Conservation (phyloP, 64 coral and sea anemone species). For the Orbicella faveolata region DNA sequence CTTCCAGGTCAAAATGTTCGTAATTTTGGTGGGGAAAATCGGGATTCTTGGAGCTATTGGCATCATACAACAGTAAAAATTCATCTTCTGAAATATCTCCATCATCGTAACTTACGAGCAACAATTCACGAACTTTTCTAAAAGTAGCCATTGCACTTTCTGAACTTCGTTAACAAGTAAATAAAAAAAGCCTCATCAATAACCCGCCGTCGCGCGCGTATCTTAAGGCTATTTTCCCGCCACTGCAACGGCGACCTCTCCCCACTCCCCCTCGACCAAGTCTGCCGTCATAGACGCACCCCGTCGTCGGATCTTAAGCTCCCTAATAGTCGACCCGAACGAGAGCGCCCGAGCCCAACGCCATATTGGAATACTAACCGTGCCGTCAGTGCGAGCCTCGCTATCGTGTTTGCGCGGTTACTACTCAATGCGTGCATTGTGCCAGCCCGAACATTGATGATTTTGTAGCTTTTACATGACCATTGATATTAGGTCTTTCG, state of each 20-base stretch:
- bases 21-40: constrained; percentile 3
- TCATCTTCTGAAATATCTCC: constrained; percentile 32
- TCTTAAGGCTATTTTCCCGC: constrained; percentile 36
- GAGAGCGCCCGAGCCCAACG: too few species aligned
- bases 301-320: constrained; percentile 5
- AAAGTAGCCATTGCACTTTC: constrained; percentile 14
- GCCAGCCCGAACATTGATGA: too few species aligned
- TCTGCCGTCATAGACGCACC: constrained; percentile 23
- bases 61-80: constrained; percentile 31
- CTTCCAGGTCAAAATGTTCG: constrained; percentile 1
- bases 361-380: too few species aligned
- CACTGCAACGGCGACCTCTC: constrained; percentile 41
- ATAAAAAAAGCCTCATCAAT: not conserved
- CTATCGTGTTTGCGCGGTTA: too few species aligned
- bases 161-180: not conserved
- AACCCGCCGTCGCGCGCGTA: constrained; percentile 14
- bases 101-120: constrained; percentile 42
- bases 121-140: constrained; percentile 29
- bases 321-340: not conserved
- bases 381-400: too few species aligned
- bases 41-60: constrained; percentile 5
- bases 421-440: too few species aligned
- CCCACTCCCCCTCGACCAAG: constrained; percentile 39
- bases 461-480: too few species aligned
- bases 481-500: too few species aligned